Base-by-base conservation (phyloP, 2,113 vertebrate species). In the Cepphus grylle region DNA sequence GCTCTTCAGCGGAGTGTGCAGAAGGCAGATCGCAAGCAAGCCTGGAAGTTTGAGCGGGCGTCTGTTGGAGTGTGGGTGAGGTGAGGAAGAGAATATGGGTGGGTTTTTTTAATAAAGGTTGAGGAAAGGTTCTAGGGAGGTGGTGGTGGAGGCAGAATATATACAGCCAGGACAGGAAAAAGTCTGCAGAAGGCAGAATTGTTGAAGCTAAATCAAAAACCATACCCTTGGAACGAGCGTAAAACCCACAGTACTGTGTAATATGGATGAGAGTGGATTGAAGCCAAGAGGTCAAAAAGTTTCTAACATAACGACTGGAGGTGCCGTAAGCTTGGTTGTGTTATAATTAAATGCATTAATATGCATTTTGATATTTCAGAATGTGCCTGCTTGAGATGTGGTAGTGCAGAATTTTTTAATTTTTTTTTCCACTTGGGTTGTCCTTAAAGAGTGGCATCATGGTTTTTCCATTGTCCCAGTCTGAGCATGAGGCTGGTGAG, bases 1-100 rank as follows among this genome's bases (percentile, higher is more conserved):
- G 50, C 45, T 89, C 45, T 50, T 32, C 11, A 36, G 40, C 45
- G 25, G 30, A 36, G 38, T 1, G 0, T 42, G n/a, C 59, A 58
- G 78, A 70, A 16, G 18, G 90, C 62, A 52, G 42, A 34, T 52
- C 8, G 1, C n/a, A 34, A n/a, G 72, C n/a, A 34, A 72, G 23
- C 34, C 40, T 49, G 20, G 43, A 61, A 67, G 65, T 29, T 45
- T 52, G 9, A 62, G 69, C 0, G 0, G 72, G 63, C 1, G 1
- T 61, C 58, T 78, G 23, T 63, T 0, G 0, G 55, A 86, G n/a
- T 0, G 0, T 76, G 69, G 43, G 74, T 47, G 81, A 71, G 26
- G 22, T 38, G 47, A 78, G 47, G 27, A 78, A 49, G 63, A 87
- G 55, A 76, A 42, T 32, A 47, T 14, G 38, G 29, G 30, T 40